Evolutionary conservation across 2,888 invertebrate species (phyloP).

Genomic region (Chrysotoxum bicinctum): DNA sequence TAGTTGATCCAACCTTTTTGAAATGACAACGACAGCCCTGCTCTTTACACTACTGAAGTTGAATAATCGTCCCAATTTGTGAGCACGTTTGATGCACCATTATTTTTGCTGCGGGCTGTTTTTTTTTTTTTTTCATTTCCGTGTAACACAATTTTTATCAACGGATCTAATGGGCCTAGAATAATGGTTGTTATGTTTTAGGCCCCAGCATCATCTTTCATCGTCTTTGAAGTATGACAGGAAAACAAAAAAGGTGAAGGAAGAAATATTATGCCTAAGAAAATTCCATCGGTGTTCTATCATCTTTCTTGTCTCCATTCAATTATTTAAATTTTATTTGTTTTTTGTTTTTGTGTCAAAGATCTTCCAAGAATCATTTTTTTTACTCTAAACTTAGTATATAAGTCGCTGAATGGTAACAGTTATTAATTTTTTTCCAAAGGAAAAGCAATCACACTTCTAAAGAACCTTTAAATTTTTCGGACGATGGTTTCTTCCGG

Average conservation of each 20-base stretch:
- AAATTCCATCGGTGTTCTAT: constrained; percentile 10
- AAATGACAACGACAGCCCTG: neutral
- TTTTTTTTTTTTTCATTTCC: neutral
- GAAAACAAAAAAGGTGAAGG: neutral
- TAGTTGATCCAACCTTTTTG: neutral
- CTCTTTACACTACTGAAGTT: neutral
- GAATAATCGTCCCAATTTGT: constrained; percentile 64
- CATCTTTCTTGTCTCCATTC: constrained; percentile 49
- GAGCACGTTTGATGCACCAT: constrained; percentile 28
- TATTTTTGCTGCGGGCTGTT: constrained; percentile 17
- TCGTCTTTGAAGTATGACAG: constrained; percentile 16
- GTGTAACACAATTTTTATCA: constrained; percentile 32
- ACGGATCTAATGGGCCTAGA: constrained; percentile 42
- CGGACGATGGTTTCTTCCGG: neutral
- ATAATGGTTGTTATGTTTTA: constrained; percentile 47
- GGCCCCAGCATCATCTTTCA: constrained; percentile 29
- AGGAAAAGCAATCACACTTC: neutral
- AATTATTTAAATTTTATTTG: constrained; percentile 65
- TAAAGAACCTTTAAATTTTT: neutral
- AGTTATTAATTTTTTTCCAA: neutral
- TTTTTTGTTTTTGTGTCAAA: constrained; percentile 22
- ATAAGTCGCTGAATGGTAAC: constrained; percentile 11
- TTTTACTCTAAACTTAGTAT: constrained; percentile 24
- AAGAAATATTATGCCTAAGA: constrained; percentile 13
- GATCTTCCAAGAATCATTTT: constrained; percentile 40